Base-by-base conservation (phyloP, 2,113 vertebrate species). In the Oreochromis niloticus region DNA sequence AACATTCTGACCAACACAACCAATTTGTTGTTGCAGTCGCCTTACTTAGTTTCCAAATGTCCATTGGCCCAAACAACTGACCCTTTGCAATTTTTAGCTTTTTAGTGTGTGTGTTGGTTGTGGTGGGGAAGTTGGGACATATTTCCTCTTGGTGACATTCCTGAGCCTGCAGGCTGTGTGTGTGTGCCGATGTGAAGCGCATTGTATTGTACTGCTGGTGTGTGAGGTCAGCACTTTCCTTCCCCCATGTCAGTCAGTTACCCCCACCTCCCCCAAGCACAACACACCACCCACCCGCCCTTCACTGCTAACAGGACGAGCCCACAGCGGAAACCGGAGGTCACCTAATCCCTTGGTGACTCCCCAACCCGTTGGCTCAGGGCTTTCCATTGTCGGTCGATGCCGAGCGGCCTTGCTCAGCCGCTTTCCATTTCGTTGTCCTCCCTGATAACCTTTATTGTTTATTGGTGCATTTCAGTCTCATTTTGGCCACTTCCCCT, bases 191-290 rank as follows among this genome's bases (percentile, higher is more conserved):
- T 94, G 94, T 91, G 90, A 93, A 93, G 80, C 89, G 52, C 90
- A 94, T 96, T 95, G 95, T 93, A 94, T 97, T 96, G 94, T 96
- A 89, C 79, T 89, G 92, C 85, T 88, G 91, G 88, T 91, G 91
- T 96, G 95, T 96, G 94, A 96, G 95, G 87, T 96, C 95, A 97
- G 96, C 96, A 96, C 92, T 96, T 96, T 96, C 94, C 95, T 94
- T 90, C 93, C 84, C 88, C 87, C 48, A 8, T 89, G 87, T 91
- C 89, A 92, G 92, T 95, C 87, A 91, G 41, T 92, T 87, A 80
- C 9, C 54, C 61, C 56, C 19, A 50, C 81, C 39, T n/a, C 56
- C 68, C 12, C 82, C 41, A 30, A 73, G 7, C 59, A 8, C 75
- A 73, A 16, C 87, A 22, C 75, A 63, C 11, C 91, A 91, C 55